Percentiles rank a stretch among this genome's conserved stretches.
Evolutionary conservation across 2,113 vertebrate species (phyloP).

Genomic region (Odontesthes bonariensis): DNA sequence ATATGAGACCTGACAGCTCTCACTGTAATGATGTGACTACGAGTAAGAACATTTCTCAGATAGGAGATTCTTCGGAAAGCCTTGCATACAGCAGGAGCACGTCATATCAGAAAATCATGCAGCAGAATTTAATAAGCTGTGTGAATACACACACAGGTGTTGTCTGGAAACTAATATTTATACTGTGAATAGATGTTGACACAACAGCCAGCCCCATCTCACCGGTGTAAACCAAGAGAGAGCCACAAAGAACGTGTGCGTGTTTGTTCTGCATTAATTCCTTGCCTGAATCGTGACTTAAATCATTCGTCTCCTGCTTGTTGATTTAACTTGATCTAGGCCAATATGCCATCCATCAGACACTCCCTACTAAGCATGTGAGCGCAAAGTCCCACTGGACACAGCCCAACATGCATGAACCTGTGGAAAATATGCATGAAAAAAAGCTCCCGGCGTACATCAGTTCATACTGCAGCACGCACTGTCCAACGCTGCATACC

Average conservation of each 20-base stretch:
- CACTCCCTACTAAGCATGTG: background rate
- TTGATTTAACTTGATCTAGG: slow-evolving; percentile 7
- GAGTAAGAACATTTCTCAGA: slow-evolving; percentile 42
- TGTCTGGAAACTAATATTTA: slow-evolving; percentile 30
- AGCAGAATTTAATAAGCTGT: slow-evolving; percentile 4
- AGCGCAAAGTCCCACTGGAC: slow-evolving; percentile 5
- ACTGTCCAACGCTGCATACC: background rate
- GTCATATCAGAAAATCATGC: background rate
- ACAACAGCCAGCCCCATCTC: background rate
- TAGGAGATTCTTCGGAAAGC: slow-evolving; percentile 5
- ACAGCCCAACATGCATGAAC: slow-evolving; percentile 28
- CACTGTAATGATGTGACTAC: slow-evolving; percentile 46
- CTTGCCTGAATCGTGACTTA: slow-evolving; percentile 6
- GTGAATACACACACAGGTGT: background rate
- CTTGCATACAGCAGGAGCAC: background rate
- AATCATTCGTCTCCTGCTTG: slow-evolving; percentile 3
- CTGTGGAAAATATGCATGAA: slow-evolving; percentile 38
- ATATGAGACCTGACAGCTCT: slow-evolving; percentile 18
- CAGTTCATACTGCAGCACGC: slow-evolving; percentile 20
- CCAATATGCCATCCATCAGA: slow-evolving; percentile 3
- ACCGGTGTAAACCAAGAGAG: background rate
- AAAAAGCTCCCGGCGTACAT: slow-evolving; percentile 39
- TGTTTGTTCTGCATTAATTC: slow-evolving; percentile 14
- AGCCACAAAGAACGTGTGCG: background rate
- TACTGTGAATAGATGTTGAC: slow-evolving; percentile 20